Evolutionary conservation across 2,888 invertebrate genomes (phyloP).

Genomic region (Listrodromus nycthemerus): DNA sequence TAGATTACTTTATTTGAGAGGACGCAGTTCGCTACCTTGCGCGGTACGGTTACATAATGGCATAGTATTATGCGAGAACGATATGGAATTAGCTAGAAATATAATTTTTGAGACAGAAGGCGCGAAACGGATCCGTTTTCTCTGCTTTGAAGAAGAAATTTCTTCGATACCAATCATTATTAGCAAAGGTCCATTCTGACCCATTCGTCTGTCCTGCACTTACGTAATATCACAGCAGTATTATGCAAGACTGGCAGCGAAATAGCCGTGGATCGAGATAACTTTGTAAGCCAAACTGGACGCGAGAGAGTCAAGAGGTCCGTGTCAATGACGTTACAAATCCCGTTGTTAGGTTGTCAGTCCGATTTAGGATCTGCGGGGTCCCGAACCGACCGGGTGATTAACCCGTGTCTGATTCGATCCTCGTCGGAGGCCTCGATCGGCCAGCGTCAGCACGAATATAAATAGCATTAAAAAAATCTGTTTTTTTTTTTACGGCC

Average conservation of each 20-base stretch:
- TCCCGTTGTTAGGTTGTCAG: conserved; percentile 72
- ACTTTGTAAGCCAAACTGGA: conserved; percentile 62
- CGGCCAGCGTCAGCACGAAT: conserved; percentile 9
- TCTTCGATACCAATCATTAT: too few relatives aligned
- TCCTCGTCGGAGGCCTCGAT: conserved; percentile 6
- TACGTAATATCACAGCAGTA: not conserved
- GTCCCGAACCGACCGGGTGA: conserved; percentile 65
- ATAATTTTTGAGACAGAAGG: too few relatives aligned
- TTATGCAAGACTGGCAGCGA: not conserved
- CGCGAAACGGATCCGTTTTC: too few relatives aligned
- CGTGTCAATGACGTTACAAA: conserved; percentile 72
- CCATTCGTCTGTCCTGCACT: too few relatives aligned
- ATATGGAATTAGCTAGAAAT: not conserved
- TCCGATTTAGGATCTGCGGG: conserved; percentile 68
- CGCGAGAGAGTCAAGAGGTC: conserved; percentile 60
- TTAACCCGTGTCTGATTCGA: conserved; percentile 68
- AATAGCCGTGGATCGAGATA: conserved; percentile 17
- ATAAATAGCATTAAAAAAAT: conserved; percentile 18
- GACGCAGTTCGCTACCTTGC: too few relatives aligned
- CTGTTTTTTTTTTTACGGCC: not conserved
- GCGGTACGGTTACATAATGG: not conserved
- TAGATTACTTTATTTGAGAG: too few relatives aligned
- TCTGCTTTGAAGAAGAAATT: too few relatives aligned
- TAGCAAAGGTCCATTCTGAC: too few relatives aligned
- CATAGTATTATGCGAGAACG: not conserved